Evolutionary conservation across 2,888 invertebrate genomes (phyloP).

Genomic region (Terebella lapidaria): DNA sequence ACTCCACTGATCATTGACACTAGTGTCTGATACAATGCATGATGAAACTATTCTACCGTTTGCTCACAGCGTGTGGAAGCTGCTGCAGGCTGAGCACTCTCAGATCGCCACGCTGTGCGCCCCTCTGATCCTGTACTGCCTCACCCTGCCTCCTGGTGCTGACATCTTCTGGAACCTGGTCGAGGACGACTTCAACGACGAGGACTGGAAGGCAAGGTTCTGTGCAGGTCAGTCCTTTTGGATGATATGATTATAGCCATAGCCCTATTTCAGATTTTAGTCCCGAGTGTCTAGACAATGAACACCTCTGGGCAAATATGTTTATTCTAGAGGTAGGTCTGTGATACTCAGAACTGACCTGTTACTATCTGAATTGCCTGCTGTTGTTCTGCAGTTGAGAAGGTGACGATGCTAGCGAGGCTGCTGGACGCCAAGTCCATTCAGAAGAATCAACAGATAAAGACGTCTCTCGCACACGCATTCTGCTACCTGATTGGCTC

Average conservation of each 20-base stretch:
- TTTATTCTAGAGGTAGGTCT: no score
- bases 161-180: constrained; percentile 95
- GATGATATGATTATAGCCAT: neutral
- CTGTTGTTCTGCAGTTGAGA: constrained; percentile 84
- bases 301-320: no score
- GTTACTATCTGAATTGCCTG: no score
- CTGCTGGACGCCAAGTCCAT: constrained; percentile 76
- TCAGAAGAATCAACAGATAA: constrained; percentile 70
- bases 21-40: no score
- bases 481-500: constrained; percentile 94
- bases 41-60: no score
- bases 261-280: no score
- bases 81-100: constrained; percentile 85
- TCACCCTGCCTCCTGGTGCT: constrained; percentile 86
- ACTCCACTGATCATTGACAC: no score
- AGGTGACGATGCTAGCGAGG: constrained; percentile 84
- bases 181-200: constrained; percentile 86
- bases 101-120: constrained; percentile 90
- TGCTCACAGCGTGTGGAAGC: constrained; percentile 86
- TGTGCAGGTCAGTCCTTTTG: constrained; percentile 64
- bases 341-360: no score
- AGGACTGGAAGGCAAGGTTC: constrained; percentile 84
- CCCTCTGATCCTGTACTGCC: constrained; percentile 87
- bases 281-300: no score
- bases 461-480: constrained; percentile 90